Evolutionary conservation across 2,888 invertebrate genomes (phyloP).

Genomic region (Drosophila incognita): DNA sequence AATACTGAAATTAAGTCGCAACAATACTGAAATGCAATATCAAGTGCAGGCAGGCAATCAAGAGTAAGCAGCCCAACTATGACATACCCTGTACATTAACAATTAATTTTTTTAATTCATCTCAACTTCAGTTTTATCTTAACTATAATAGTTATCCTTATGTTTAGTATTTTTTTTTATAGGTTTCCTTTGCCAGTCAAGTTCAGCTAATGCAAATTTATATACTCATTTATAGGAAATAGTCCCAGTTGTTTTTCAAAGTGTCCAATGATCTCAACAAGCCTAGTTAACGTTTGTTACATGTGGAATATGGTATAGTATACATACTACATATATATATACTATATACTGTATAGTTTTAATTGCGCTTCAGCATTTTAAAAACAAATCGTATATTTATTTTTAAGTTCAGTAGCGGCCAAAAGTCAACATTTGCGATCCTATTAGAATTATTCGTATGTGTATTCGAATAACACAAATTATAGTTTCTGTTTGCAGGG

Average conservation of each 20-base stretch:
- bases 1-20: constrained; percentile 30
- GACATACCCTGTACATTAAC: constrained; percentile 18
- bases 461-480: not conserved
- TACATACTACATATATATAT: not conserved
- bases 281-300: constrained; percentile 21
- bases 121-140: not conserved
- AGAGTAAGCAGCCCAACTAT: not conserved
- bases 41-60: constrained; percentile 16
- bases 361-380: not conserved
- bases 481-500: not conserved
- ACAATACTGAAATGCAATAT: constrained; percentile 25
- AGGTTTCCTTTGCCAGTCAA: not conserved
- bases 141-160: not conserved
- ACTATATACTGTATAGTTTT: not conserved
- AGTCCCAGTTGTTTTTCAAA: constrained; percentile 14
- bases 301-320: constrained; percentile 5
- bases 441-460: not conserved
- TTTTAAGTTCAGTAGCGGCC: not conserved
- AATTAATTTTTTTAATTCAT: not conserved
- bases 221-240: not conserved
- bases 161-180: not conserved
- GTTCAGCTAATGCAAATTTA: not conserved
- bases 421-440: not conserved
- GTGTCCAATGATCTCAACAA: not conserved
- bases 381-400: not conserved